phyloP scores from a whole-genome alignment of 1,140 invertebrate genomes.

The Nasonia giraulti region DNA sequence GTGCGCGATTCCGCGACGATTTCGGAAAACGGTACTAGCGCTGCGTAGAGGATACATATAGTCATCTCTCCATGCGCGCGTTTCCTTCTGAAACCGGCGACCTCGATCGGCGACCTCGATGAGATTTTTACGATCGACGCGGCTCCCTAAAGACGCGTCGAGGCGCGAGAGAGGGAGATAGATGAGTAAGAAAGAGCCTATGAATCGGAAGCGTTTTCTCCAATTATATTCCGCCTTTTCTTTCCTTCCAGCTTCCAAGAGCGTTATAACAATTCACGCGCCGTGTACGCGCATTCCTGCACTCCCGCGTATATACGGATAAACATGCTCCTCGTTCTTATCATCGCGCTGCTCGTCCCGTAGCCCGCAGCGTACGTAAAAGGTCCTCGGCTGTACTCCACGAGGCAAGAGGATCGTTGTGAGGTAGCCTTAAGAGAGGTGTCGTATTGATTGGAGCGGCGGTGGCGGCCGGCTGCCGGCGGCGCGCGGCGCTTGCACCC shows the following conservation, averaged over 20 bases:
- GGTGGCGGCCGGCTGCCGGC: constrained; percentile 54
- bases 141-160: background rate
- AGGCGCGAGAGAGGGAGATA: background rate
- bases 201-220: constrained; percentile 28
- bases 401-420: background rate
- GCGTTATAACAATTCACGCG: background rate
- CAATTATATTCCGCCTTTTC: background rate
- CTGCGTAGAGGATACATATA: constrained; percentile 43
- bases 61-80: constrained; percentile 50
- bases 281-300: no score
- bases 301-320: no score
- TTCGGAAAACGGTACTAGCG: background rate
- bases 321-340: background rate
- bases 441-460: constrained; percentile 68
- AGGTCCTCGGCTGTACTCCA: background rate
- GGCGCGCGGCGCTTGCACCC: constrained; percentile 56
- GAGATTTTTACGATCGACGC: constrained; percentile 46
- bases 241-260: no score
- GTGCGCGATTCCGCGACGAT: no score
- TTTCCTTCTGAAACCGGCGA: constrained; percentile 58
- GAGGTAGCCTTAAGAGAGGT: constrained; percentile 35
- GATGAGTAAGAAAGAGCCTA: background rate
- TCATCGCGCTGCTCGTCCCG: background rate
- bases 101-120: constrained; percentile 63
- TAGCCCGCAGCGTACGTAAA: no score